Conservation (phyloP, 2,797 vertebrate species). For the Orientallactaga sibirica region DNA sequence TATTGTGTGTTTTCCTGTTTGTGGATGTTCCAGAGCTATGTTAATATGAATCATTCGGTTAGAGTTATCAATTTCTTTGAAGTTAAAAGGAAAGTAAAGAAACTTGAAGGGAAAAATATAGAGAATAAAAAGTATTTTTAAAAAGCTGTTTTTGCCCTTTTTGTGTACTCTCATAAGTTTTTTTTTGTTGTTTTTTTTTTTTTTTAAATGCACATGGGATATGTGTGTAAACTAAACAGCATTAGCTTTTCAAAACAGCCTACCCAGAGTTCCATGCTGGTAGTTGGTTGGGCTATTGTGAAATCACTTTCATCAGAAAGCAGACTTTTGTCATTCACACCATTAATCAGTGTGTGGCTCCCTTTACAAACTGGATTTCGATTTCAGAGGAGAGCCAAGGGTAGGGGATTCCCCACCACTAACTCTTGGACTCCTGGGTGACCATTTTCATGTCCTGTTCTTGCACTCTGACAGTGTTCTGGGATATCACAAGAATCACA, state of each 20-base stretch:
- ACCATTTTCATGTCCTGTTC: background rate
- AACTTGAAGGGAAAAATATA: background rate
- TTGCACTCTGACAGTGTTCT: constrained; percentile 76
- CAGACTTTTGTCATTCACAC: background rate
- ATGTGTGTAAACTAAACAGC: accelerated
- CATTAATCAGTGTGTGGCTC: background rate
- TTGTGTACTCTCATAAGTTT: too few relatives aligned
- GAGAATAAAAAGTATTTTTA: background rate
- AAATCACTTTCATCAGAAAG: background rate
- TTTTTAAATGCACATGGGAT: too few relatives aligned
- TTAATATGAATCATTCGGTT: background rate
- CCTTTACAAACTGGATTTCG: background rate
- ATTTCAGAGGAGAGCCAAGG: background rate
- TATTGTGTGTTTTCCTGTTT: background rate
- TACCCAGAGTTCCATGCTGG: accelerated
- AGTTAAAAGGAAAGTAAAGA: background rate
- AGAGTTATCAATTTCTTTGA: background rate
- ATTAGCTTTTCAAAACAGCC: background rate
- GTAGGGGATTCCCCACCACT: background rate
- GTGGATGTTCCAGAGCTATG: background rate
- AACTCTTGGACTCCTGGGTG: background rate
- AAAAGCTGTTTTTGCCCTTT: too few relatives aligned
- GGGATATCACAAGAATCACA: constrained; percentile 70
- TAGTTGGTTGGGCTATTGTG: background rate
- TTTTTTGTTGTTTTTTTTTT: too few relatives aligned